Evolutionary conservation across 1,140 invertebrate species (phyloP).

Genomic region (Pachyrhynchus sulphureomaculatus): DNA sequence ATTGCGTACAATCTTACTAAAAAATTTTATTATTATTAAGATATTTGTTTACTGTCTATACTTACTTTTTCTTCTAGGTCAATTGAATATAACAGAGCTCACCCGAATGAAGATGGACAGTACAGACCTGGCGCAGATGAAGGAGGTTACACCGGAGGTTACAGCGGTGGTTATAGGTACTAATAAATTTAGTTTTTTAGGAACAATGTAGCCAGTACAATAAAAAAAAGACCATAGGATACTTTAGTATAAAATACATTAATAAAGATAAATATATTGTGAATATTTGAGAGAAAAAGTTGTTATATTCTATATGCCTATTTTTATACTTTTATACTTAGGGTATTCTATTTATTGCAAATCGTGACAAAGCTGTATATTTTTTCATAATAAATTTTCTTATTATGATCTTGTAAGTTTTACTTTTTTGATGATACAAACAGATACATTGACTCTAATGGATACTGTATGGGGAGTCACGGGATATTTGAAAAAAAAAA

Average conservation of each 20-base stretch:
- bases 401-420: neutral
- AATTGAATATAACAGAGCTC: conserved; percentile 28
- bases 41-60: too few relatives aligned
- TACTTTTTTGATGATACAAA: neutral
- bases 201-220: too few relatives aligned
- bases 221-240: too few relatives aligned
- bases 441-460: neutral
- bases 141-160: conserved; percentile 13
- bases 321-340: neutral
- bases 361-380: neutral
- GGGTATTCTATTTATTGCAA: neutral
- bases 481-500: too few relatives aligned
- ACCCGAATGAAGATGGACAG: conserved; percentile 28
- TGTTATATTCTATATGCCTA: neutral
- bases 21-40: too few relatives aligned
- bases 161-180: conserved; percentile 9
- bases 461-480: neutral
- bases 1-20: neutral
- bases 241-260: too few relatives aligned
- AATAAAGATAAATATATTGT: too few relatives aligned
- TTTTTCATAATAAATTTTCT: conserved; percentile 2
- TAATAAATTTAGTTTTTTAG: too few relatives aligned
- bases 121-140: conserved; percentile 28
- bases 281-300: too few relatives aligned
- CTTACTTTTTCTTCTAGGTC: conserved; percentile 17